Evolutionary conservation across 2,113 vertebrate species (phyloP), one percentile per base, ranked within the genome.

Genomic region (Leptobrachium ailaonicum): DNA sequence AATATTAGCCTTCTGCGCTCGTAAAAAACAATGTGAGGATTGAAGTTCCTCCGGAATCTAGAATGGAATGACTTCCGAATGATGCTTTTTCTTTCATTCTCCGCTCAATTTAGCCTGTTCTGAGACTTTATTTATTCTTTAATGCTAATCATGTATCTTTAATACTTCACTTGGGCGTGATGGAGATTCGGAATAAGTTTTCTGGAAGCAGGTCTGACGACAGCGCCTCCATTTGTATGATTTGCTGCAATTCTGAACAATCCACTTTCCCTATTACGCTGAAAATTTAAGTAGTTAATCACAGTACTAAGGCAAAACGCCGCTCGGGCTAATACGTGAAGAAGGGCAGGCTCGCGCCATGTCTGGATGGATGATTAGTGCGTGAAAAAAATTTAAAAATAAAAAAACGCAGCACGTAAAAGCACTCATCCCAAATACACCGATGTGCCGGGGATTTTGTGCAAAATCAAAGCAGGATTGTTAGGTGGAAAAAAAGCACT

Each of bases 71-170:
- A 77, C 67, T 68, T 68, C 56, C 66, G 41, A 77, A 58, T 68
- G 41, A 77, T 54, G 45, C 58, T 56, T 53, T 76, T 68, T 58
- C 42, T 63, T 77, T 69, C 14, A 54, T 70, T 32, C 75, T 60
- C 42, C 60, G 43, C 3, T 32, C 56, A 63, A 77, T 77, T 69
- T 77, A 70, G 66, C 45, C 69, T 56, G 66, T 13, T 69, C 75
- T 44, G 5, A 77, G 75, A 66, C 64, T 77, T 42, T 77, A 69
- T 69, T 77, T 77, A 69, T 60, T 70, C 58, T 53, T 60, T 70
- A 45, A 70, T 70, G 53, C 53, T 77, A 77, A 77, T 77, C 66
- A 13, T 77, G 66, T 62, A 47, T 77, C 66, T 69, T 69, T 77
- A 69, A 77, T 77, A 56, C 53, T 43, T 70, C 53, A 77, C 75